Percentiles rank a stretch among this genome's conserved stretches.
These are phyloP conservation scores for Peromyscus leucopus DNA, from an alignment of 2,113 vertebrate genomes.

Conservation along the genomic window DNA sequence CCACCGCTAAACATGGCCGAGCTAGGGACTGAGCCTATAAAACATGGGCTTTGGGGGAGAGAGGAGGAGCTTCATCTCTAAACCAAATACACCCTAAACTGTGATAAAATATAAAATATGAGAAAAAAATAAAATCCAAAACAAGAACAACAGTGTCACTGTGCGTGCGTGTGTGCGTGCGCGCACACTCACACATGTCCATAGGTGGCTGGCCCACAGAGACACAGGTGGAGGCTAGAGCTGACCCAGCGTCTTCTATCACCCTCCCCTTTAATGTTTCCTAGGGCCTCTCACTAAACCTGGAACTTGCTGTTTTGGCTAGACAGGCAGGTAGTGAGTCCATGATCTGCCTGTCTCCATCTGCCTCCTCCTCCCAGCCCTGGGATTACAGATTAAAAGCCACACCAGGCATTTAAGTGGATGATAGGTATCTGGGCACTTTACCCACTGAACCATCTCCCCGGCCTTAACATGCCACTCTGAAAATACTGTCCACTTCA, in stretches of 20 bases:
- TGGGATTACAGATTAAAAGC: too few species aligned
- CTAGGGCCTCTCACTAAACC: neutral
- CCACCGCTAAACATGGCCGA: neutral
- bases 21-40: neutral
- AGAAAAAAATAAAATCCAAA: neutral
- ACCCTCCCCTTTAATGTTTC: neutral
- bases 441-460: neutral
- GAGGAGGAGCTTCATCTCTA: neutral
- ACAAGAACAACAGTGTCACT: neutral
- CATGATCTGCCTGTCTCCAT: neutral
- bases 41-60: neutral
- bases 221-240: neutral
- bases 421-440: neutral
- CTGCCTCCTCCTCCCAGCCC: neutral
- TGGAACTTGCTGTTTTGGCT: neutral
- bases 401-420: neutral
- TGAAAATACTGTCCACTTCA: neutral
- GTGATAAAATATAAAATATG: neutral
- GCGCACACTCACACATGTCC: neutral
- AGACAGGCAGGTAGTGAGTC: neutral
- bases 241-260: neutral
- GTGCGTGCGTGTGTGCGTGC: neutral
- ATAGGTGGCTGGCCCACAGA: neutral
- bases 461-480: neutral
- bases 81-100: neutral